Conservation (phyloP, 2,888 invertebrate genomes). For the Papilio elwesi region DNA sequence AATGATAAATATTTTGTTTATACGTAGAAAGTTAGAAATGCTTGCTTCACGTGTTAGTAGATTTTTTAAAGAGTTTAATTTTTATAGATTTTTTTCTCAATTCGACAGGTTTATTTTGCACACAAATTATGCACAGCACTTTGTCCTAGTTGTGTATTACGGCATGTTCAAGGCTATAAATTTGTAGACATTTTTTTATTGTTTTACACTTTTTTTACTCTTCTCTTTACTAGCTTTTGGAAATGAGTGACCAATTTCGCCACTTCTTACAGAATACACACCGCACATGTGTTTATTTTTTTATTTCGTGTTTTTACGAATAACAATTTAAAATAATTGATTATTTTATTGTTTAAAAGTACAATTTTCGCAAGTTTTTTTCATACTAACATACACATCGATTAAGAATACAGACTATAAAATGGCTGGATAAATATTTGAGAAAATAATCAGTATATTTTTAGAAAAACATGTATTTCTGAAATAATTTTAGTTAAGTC, state of each 20-base stretch:
- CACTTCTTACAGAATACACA: slow-evolving; percentile 17
- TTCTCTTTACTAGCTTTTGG: slow-evolving; percentile 16
- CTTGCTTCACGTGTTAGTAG: slow-evolving; percentile 57
- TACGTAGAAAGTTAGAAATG: slow-evolving; percentile 57
- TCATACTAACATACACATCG: too few relatives aligned
- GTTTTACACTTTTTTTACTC: slow-evolving; percentile 30
- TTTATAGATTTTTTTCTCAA: slow-evolving; percentile 47
- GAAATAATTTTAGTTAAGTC: too few relatives aligned
- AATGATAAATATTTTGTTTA: slow-evolving; percentile 32
- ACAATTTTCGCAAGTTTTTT: too few relatives aligned
- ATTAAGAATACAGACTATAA: too few relatives aligned
- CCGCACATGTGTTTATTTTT: slow-evolving; percentile 3
- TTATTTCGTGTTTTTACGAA: neutral
- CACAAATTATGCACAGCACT: slow-evolving; percentile 43
- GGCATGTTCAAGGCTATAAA: slow-evolving; percentile 38
- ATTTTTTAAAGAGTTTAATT: slow-evolving; percentile 38
- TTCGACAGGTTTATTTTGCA: slow-evolving; percentile 40
- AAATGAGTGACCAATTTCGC: slow-evolving; percentile 22
- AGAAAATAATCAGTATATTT: too few relatives aligned
- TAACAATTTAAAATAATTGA: neutral
- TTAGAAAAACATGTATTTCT: too few relatives aligned
- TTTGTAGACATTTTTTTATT: slow-evolving; percentile 42
- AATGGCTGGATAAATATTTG: too few relatives aligned
- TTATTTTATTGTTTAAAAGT: too few relatives aligned
- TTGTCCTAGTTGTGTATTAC: slow-evolving; percentile 27